phyloP scores from a whole-genome alignment of 2,888 invertebrate species.

The Bombyx huttoni region DNA sequence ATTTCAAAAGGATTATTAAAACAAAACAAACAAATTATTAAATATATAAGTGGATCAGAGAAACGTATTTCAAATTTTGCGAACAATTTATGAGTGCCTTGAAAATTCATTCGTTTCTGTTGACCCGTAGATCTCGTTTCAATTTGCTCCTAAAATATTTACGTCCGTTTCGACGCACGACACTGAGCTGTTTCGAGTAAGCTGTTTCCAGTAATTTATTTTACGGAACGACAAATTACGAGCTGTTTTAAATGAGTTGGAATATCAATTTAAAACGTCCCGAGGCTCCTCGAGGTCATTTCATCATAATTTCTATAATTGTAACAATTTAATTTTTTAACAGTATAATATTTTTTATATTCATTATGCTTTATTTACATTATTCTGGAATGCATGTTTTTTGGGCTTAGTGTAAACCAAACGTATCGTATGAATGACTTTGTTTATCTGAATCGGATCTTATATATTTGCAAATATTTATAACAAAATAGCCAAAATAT shows the following conservation, averaged over 20 bases:
- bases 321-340: neutral
- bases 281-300: neutral
- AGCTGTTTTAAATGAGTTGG: conserved; percentile 15
- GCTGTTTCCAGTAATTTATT: conserved; percentile 22
- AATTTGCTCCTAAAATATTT: conserved; percentile 37
- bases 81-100: neutral
- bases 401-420: too few relatives aligned
- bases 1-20: too few relatives aligned
- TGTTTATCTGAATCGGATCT: too few relatives aligned
- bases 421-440: too few relatives aligned
- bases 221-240: conserved; percentile 22
- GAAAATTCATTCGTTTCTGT: neutral
- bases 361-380: too few relatives aligned
- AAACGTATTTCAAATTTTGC: neutral
- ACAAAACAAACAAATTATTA: neutral
- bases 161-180: conserved; percentile 28
- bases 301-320: neutral
- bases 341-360: neutral
- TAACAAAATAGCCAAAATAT: too few relatives aligned
- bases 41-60: neutral
- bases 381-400: too few relatives aligned
- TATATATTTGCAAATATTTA: too few relatives aligned
- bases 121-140: conserved; percentile 15
- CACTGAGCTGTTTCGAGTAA: conserved; percentile 17
- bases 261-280: conserved; percentile 6